Evolutionary conservation across 2,113 vertebrate genomes (phyloP).

Genomic region (Rhineura floridana): DNA sequence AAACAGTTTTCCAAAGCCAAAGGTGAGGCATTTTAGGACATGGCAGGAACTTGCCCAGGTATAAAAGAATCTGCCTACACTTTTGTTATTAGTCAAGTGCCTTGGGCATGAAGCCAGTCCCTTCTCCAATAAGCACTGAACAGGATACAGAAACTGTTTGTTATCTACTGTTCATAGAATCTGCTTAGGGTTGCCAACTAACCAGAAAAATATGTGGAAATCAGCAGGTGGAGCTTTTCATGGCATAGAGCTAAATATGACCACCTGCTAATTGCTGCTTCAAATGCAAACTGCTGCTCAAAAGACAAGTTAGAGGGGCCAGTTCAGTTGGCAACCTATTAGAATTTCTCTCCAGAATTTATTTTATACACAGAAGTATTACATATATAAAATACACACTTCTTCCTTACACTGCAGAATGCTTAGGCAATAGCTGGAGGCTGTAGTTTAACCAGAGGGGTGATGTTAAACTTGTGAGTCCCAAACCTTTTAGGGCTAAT

Average conservation of each 20-base stretch:
- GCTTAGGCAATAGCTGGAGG: not conserved
- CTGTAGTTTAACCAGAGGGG: not conserved
- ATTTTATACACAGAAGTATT: not conserved
- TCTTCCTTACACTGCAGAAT: not conserved
- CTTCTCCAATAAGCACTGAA: not conserved
- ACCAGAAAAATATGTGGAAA: not conserved
- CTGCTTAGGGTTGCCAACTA: not conserved
- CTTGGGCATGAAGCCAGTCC: not conserved
- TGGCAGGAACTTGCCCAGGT: not conserved
- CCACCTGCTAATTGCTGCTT: not conserved
- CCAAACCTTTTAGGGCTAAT: not conserved
- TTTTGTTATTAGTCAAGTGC: not conserved
- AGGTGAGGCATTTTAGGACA: fast-evolving
- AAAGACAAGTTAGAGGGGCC: not conserved
- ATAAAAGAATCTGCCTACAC: not conserved
- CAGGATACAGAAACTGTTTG: not conserved
- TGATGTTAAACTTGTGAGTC: not conserved
- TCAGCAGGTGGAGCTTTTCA: not conserved
- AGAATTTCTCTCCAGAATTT: not conserved
- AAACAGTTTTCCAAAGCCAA: not conserved
- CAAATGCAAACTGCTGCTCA: not conserved
- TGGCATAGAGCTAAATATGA: not conserved
- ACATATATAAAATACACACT: not conserved
- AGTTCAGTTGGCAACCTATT: not conserved
- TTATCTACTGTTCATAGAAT: not conserved